A percentile compares a stretch with the other conserved stretches of the same genome.
Evolutionary conservation across 2,113 vertebrate genomes (phyloP).

Genomic region (Rhynchomys soricoides): DNA sequence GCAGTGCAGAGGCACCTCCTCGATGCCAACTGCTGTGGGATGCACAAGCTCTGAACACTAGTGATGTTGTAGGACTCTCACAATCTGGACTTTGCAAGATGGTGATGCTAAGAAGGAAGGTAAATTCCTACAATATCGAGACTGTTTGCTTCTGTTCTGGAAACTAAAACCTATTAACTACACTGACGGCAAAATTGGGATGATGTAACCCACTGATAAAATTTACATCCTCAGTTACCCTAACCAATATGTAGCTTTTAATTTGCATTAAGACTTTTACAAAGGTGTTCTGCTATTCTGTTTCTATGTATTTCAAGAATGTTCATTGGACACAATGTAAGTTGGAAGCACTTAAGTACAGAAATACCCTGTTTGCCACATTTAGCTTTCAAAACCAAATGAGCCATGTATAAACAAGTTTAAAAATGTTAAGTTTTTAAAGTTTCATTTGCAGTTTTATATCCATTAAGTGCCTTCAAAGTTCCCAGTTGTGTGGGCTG

Average conservation of each 20-base stretch:
- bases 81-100: background rate
- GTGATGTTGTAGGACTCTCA: background rate
- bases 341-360: conserved; percentile 57
- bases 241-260: conserved; percentile 76
- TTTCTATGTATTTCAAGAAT: conserved; percentile 72
- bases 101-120: conserved; percentile 61
- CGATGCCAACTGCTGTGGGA: background rate
- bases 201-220: conserved; percentile 68
- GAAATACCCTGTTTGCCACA: conserved; percentile 53
- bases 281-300: conserved; percentile 68
- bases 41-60: background rate
- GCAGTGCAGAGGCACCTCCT: background rate
- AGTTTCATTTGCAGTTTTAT: conserved; percentile 85
- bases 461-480: conserved; percentile 90
- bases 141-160: conserved; percentile 45
- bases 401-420: conserved; percentile 77
- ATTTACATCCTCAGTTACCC: conserved; percentile 69
- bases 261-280: conserved; percentile 75
- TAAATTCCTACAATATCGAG: conserved; percentile 49
- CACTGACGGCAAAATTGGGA: conserved; percentile 44
- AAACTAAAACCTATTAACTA: conserved; percentile 55
- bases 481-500: conserved; percentile 81
- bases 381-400: conserved; percentile 81
- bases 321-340: conserved; percentile 61
- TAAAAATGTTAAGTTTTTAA: conserved; percentile 82